Conservation (phyloP, 1,140 invertebrate species). For the Pantala flavescens region DNA sequence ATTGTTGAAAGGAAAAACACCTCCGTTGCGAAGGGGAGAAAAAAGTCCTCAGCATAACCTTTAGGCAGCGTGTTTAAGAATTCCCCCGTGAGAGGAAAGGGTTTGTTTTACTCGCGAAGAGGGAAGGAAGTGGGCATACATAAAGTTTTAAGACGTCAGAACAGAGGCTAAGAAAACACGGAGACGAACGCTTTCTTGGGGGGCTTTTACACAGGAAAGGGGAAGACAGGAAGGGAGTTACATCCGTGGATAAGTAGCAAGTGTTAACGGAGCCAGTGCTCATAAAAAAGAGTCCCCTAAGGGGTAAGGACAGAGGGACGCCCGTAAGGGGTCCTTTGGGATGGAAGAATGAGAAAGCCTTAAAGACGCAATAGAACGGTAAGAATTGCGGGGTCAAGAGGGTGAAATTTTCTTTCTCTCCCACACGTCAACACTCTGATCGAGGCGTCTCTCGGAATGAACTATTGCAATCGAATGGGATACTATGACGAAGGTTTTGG, state of each 20-base stretch:
- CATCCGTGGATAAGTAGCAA: background rate
- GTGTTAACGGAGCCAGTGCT: background rate
- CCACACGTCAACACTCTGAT: background rate
- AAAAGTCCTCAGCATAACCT: background rate
- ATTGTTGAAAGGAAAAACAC: slow-evolving; percentile 3
- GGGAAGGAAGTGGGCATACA: background rate
- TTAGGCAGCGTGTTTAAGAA: background rate
- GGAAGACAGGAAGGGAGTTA: background rate
- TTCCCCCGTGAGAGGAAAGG: slow-evolving; percentile 1
- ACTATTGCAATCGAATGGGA: too few relatives aligned
- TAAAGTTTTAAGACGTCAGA: slow-evolving; percentile 7
- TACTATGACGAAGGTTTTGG: too few relatives aligned
- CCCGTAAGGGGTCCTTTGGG: background rate
- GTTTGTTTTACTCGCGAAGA: background rate
- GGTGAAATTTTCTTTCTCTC: background rate
- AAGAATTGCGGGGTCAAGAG: background rate
- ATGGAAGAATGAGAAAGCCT: background rate
- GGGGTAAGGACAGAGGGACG: background rate
- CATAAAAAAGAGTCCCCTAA: background rate
- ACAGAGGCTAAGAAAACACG: background rate
- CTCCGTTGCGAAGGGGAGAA: background rate
- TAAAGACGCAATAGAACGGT: background rate
- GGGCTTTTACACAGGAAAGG: background rate
- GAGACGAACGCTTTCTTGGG: background rate
- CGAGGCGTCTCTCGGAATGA: too few relatives aligned